Conservation (phyloP, 2,113 vertebrate species). For the Kryptolebias marmoratus region DNA sequence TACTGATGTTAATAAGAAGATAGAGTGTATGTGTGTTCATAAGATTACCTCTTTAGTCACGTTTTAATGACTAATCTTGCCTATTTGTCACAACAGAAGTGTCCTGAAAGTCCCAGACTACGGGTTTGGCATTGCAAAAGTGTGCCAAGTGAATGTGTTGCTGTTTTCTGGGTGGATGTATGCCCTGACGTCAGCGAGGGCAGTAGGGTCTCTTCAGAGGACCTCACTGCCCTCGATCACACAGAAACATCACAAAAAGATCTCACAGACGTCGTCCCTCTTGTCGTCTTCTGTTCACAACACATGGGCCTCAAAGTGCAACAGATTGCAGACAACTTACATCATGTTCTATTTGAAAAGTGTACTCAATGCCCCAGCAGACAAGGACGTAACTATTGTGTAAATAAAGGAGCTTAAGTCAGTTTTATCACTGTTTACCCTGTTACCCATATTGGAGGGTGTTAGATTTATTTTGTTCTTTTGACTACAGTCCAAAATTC, state of each 20-base stretch:
- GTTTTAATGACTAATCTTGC: conserved; percentile 6
- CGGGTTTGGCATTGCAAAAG: neutral
- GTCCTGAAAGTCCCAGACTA: neutral
- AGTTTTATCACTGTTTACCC: neutral
- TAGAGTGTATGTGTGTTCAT: neutral
- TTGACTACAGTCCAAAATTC: neutral
- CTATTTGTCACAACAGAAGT: neutral
- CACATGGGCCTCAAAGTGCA: conserved; percentile 27
- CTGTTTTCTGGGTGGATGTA: conserved; percentile 41
- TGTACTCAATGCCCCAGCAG: neutral
- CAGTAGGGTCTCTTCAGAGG: conserved; percentile 47
- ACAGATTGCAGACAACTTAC: conserved; percentile 34
- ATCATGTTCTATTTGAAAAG: neutral
- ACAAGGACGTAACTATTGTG: conserved; percentile 12
- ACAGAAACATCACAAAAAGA: conserved; percentile 20
- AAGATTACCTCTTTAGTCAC: neutral
- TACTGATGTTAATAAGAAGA: conserved; percentile 18
- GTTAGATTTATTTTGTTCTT: neutral
- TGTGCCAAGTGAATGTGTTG: conserved; percentile 1
- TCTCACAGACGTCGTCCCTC: conserved; percentile 44
- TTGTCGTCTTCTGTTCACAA: conserved; percentile 35
- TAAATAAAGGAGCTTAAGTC: conserved; percentile 2
- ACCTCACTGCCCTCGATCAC: conserved; percentile 48
- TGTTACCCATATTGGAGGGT: neutral
- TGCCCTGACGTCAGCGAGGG: conserved; percentile 47